Evolutionary conservation across 2,797 vertebrate species (phyloP).

Genomic region (Cossypha polioptera): DNA sequence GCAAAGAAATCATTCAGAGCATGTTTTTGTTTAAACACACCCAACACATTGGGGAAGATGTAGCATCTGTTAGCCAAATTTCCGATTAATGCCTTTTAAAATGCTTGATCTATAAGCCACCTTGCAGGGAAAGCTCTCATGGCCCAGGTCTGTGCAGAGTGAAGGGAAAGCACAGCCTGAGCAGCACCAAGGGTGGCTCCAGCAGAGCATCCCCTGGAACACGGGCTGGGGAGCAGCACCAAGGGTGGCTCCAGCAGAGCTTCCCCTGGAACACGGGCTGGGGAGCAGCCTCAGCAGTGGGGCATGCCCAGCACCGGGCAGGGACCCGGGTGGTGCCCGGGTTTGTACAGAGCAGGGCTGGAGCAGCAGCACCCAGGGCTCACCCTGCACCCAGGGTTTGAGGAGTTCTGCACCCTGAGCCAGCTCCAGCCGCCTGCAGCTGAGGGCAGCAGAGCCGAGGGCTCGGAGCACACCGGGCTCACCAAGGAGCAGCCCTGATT

Average conservation of each 20-base stretch:
- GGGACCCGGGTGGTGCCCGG: fast-evolving
- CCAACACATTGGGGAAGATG: neutral
- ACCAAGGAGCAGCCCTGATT: neutral
- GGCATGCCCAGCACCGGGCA: neutral
- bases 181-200: neutral
- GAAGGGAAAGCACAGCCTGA: neutral
- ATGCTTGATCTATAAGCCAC: neutral
- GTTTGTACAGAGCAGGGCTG: neutral
- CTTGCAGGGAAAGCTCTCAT: neutral
- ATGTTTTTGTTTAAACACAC: neutral
- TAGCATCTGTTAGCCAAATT: neutral
- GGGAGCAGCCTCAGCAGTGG: neutral
- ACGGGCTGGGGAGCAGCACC: neutral
- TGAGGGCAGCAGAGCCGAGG: neutral
- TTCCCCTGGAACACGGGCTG: neutral
- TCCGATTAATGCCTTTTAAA: neutral
- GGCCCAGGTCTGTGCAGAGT: neutral
- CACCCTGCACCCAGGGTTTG: neutral
- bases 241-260: too few species aligned
- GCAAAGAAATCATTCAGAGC: neutral
- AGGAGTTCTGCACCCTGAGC: fast-evolving
- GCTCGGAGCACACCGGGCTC: neutral
- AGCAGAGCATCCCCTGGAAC: neutral
- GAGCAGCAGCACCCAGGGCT: neutral
- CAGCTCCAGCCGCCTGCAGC: fast-evolving